Base-by-base conservation (phyloP, 2,113 vertebrate species). In the Saimiri boliviensis region DNA sequence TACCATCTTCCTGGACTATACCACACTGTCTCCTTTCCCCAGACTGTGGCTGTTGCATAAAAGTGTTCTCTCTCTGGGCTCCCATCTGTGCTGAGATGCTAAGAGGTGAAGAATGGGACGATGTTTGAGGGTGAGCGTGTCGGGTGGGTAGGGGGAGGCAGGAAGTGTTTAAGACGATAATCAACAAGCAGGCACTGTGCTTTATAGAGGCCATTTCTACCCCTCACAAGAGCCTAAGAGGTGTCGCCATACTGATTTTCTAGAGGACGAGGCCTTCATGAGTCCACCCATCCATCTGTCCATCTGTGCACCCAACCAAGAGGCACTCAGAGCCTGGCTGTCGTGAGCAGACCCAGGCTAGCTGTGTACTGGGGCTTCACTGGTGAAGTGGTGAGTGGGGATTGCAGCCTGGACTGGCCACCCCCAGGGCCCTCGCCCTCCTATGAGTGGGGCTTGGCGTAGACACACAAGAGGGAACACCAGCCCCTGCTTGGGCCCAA, bases 381-480 rank as follows among this genome's bases (percentile, higher is more conserved):
- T 6, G 27, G 47, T 5, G 81, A 63, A 58, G 92, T 8, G 45
- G 49, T 0, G 5, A 40, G 40, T 40, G 42, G 66, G 11, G 71
- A 52, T 21, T 8, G 68, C n/a, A 76, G 89, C 21, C 45, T n/a
- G 42, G 88, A 25, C 19, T 37, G 45, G 42, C n/a, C 45, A 73
- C 12, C 21, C 8, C 56, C 27, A 73, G 52, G 17, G 32, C 16
- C 68, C 40, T 42, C 5, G 3, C 25, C 10, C 25, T 79, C 52
- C 58, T 1, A 14, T 47, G 56, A 42, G 30, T 16, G 0, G 21
- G 42, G 45, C 42, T 85, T 35, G 32, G 8, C 3, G 54, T 1
- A 30, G 68, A 23, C 1, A n/a, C 2, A 12, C 8, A 58, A 0
- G 12, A 27, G 25, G 49, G 42, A 70, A 32, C 17, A 0, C 3